Base-by-base conservation (phyloP, 2,113 vertebrate species). In the Odobenus rosmarus region DNA sequence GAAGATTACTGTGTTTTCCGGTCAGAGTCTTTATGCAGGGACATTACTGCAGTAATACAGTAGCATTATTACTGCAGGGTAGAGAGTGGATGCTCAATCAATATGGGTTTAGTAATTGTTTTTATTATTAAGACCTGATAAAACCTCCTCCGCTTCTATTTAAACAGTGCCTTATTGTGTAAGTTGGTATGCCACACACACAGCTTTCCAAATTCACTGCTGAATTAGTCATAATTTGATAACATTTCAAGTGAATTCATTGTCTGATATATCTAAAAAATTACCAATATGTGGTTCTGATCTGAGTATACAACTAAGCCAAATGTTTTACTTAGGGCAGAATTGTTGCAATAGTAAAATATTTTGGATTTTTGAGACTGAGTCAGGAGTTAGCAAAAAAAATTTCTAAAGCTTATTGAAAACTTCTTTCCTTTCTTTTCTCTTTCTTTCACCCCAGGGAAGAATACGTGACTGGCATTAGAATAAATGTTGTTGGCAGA, bases 241-340 rank as follows among this genome's bases (percentile, higher is more conserved):
- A n/a, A 26, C 11, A 12, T 83, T 76, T 88, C 33, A 24, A n/a
- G 61, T 64, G 59, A 80, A 69, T 62, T 61, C 49, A 42, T 57
- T 86, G 69, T 71, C 64, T 87, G 33, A 5, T n/a, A 55, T 42
- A 86, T 61, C 33, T 42, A 19, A 18, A 96, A 93, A 86, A 77
- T 39, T 61, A 42, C n/a, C 55, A 71, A 71, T 26, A 8, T 7
- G 14, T 59, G 61, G 11, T 90, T 85, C 71, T 72, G 26, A 62
- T 79, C 31, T 72, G 76, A 96, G 81, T 81, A 67, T 69, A 84
- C 81, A 86, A 76, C 4, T 69, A 39, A 94, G 36, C 69, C 88
- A 64, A 59, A 80, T 88, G 26, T 39, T 90, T 90, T 64, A 67
- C 33, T 86, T 80, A 49, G 31, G 51, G n/a, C 14, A 94, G 61